Percentiles rank a stretch among this genome's conserved stretches.
Evolutionary conservation across 2,113 vertebrate genomes (phyloP).

Genomic region (Notothenia coriiceps): DNA sequence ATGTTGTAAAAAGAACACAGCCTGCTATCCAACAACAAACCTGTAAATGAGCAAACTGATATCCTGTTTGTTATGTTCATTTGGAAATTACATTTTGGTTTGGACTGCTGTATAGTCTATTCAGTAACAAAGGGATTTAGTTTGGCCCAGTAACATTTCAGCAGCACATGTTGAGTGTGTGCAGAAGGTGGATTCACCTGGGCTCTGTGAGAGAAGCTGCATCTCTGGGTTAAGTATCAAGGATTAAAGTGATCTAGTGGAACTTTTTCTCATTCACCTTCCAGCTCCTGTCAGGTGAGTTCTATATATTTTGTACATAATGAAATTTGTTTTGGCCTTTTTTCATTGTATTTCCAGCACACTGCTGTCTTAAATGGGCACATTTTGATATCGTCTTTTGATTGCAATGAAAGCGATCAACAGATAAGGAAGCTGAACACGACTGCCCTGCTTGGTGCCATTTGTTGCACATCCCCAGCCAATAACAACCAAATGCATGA

Average conservation of each 20-base stretch:
- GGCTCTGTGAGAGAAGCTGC: slow-evolving; percentile 16
- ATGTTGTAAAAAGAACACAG: slow-evolving; percentile 9
- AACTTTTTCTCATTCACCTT: slow-evolving; percentile 20
- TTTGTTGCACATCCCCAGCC: slow-evolving; percentile 29
- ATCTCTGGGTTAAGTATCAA: slow-evolving; percentile 32
- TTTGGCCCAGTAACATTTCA: slow-evolving; percentile 6
- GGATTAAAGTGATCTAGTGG: slow-evolving; percentile 48
- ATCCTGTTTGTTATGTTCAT: slow-evolving; percentile 30
- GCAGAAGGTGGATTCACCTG: slow-evolving; percentile 9
- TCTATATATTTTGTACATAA: slow-evolving; percentile 58
- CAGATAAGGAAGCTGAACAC: slow-evolving; percentile 16
- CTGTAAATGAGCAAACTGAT: slow-evolving; percentile 53
- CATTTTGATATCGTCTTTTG: slow-evolving; percentile 8
- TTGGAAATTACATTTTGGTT: slow-evolving; percentile 8
- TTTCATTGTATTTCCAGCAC: slow-evolving; percentile 46
- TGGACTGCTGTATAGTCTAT: too few relatives aligned
- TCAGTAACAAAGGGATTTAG: not conserved
- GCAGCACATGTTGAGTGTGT: slow-evolving; percentile 6
- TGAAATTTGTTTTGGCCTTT: slow-evolving; percentile 40
- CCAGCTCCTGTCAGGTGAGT: slow-evolving; percentile 31
- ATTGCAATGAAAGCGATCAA: slow-evolving; percentile 14
- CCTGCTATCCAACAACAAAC: slow-evolving; percentile 24
- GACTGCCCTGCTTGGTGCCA: slow-evolving; percentile 39
- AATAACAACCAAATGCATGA: slow-evolving; percentile 58
- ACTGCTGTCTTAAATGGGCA: slow-evolving; percentile 52